Percentiles rank a stretch among this genome's conserved stretches.
Evolutionary conservation across 2,797 vertebrate genomes (phyloP).

Genomic region (Mus minutoides): DNA sequence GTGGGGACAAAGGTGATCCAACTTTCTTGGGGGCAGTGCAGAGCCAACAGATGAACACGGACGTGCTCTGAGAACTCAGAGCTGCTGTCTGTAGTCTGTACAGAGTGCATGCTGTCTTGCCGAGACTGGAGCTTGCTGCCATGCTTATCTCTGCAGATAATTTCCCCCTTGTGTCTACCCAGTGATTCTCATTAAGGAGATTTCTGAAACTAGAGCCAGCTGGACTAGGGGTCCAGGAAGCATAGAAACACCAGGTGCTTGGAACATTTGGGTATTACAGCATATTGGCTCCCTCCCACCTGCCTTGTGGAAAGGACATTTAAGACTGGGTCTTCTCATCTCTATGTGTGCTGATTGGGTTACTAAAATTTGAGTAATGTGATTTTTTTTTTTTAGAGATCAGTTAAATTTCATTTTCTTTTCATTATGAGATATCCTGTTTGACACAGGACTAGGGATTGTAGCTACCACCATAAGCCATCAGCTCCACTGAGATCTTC

Average conservation of each 20-base stretch:
- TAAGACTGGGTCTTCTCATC: not conserved
- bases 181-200: not conserved
- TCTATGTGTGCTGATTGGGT: not conserved
- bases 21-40: not conserved
- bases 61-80: not conserved
- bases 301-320: not conserved
- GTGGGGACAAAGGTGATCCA: not conserved
- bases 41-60: not conserved
- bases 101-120: too few relatives aligned
- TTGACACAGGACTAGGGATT: not conserved
- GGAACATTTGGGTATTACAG: not conserved
- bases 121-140: not conserved
- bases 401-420: not conserved
- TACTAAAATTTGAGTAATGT: constrained; percentile 37
- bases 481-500: not conserved
- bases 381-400: constrained; percentile 46
- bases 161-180: not conserved
- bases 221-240: not conserved
- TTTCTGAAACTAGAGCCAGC: not conserved
- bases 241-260: not conserved
- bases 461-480: not conserved
- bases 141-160: not conserved
- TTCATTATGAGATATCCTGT: not conserved
- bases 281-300: not conserved
- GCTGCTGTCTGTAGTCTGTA: fast-evolving